Evolutionary conservation across 2,113 vertebrate genomes (phyloP).

Genomic region (Oostethus manadensis): DNA sequence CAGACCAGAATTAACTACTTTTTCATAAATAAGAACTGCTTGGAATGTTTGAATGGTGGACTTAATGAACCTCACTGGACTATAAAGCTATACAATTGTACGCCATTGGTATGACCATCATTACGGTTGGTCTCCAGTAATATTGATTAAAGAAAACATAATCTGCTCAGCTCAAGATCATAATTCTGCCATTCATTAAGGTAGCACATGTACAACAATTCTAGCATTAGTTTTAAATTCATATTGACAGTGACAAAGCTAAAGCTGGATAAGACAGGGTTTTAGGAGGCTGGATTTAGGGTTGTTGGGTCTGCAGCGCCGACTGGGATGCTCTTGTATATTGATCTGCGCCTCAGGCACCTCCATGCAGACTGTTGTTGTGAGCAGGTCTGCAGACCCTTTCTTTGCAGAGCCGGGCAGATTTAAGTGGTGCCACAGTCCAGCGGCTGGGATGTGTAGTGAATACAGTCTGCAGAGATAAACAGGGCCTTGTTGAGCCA

Average conservation of each 20-base stretch:
- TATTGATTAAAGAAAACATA: slow-evolving; percentile 16
- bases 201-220: neutral
- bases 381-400: slow-evolving; percentile 63
- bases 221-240: neutral
- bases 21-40: no score
- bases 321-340: slow-evolving; percentile 48
- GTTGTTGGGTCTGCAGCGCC: slow-evolving; percentile 28
- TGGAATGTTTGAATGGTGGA: no score
- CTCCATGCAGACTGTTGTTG: slow-evolving; percentile 70
- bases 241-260: slow-evolving; percentile 1
- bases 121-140: neutral
- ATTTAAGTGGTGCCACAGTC: slow-evolving; percentile 82
- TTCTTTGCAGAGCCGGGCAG: slow-evolving; percentile 78
- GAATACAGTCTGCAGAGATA: slow-evolving; percentile 82
- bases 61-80: no score
- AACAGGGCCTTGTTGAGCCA: slow-evolving; percentile 83
- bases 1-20: no score
- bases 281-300: slow-evolving; percentile 1
- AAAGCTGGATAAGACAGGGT: slow-evolving; percentile 9
- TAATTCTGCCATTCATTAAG: neutral
- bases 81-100: neutral
- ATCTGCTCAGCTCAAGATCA: slow-evolving; percentile 16
- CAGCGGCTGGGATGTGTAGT: slow-evolving; percentile 75
- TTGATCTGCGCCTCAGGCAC: slow-evolving; percentile 62
- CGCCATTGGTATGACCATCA: slow-evolving; percentile 1